Base-by-base conservation (phyloP, 2,888 invertebrate species). In the Muscina levida region DNA sequence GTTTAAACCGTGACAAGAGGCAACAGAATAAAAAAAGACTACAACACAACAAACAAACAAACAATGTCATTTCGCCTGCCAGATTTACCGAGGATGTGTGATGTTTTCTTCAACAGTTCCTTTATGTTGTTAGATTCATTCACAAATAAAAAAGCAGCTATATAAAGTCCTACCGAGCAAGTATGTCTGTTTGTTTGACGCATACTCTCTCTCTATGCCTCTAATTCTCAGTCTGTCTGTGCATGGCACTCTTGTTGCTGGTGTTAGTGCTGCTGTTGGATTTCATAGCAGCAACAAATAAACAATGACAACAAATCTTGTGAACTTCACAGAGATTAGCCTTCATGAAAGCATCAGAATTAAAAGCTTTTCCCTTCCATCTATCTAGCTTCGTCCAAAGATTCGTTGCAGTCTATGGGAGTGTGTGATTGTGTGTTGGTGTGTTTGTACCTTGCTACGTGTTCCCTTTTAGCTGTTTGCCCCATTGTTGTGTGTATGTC, bases 261-360 rank as follows among this genome's bases (percentile, higher is more conserved):
- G 77, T 62, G 73, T 72, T 57, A 46, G 59, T 74, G 82, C 62
- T 81, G 82, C 62, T 81, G 77, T 77, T 56, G 67, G 75, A 72
- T 59, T 66, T 75, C 79, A 77, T 57, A 81, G 72, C 65, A 70
- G 68, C 76, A 77, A 83, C 84, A 87, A 84, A 82, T 84, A 82
- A 85, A 86, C 84, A 84, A 85, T 84, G 59, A 75, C 68, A 82
- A 78, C 81, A 87, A 88, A 88, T 88, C 87, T 88, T 88, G 88
- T 88, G 88, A 88, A 88, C 88, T 88, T 88, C 88, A 88, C 85
- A 87, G 87, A 87, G 90, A 90, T 90, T 90, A 90, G 88, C 89
- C 88, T 86, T 86, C 90, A 90, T 89, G 90, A 90, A 90, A 89
- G 88, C 88, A 90, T 87, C 88, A 88, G 89, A 89, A 89, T 90